Base-by-base conservation (phyloP, 2,888 invertebrate species). In the Meteorus colon region DNA sequence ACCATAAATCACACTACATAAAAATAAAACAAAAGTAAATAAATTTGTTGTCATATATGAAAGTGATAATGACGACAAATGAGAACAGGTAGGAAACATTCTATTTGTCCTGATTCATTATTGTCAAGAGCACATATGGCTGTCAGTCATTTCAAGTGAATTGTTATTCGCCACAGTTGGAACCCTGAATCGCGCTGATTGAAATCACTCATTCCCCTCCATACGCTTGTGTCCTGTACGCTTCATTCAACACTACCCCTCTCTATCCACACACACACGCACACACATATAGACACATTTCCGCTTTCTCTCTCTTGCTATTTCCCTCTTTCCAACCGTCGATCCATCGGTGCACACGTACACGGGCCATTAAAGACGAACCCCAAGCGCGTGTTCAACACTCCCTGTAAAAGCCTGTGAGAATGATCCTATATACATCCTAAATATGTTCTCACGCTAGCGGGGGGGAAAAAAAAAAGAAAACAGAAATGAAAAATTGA, bases 171-270 rank as follows among this genome's bases (percentile, higher is more conserved):
- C 73, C 73, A 72, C 73, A 76, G 77, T 77, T 74, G 77, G 78
- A 81, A 78, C 81, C 79, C 83, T 84, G 85, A 84, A 85, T 84
- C 84, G 82, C 74, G 60, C 75, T 83, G 85, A 85, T 85, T 83
- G 84, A 84, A 81, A 80, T 74, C 74, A 77, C 67, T 19, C 73
- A 76, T 68, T 71, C 66, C 66, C 66, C 48, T 66, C 60, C 29
- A 4, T 45, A n/a, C 34, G n/a, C 8, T 55, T 55, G 69, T 55
- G 55, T 68, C 59, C 48, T 68, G 29, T 34, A 14, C 69, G 31
- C 62, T 31, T 31, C 62, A 29, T 31, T 31, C 62, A 14, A 29
- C 62, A 29, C 62, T 16, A 29, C 31, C 31, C 62, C 34, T 63
- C 31, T 29, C n/a, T 63, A 34, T 63, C 31, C 29, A 34, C 27